phyloP scores from a whole-genome alignment of 1,140 invertebrate species.

The Mamestra configurata region DNA sequence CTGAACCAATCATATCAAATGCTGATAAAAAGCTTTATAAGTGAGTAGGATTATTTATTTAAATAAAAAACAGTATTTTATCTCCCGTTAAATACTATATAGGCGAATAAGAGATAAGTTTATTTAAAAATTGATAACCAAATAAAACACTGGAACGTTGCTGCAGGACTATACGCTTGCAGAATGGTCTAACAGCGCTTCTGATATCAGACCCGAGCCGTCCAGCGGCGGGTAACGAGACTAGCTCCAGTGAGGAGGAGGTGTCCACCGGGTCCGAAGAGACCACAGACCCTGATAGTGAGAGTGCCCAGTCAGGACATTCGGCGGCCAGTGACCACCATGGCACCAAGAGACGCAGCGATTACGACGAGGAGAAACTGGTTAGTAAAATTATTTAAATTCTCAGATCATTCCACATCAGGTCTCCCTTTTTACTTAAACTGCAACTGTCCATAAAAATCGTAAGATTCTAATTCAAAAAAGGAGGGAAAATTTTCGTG shows the following conservation, averaged over 20 bases:
- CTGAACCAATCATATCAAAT: slow-evolving; percentile 81
- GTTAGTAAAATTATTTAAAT: slow-evolving; percentile 64
- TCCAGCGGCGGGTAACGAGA: slow-evolving; percentile 62
- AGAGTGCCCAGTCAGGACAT: slow-evolving; percentile 68
- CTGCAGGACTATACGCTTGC: slow-evolving; percentile 89
- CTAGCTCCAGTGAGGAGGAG: slow-evolving; percentile 75
- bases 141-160: slow-evolving; percentile 32
- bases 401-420: neutral
- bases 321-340: slow-evolving; percentile 77
- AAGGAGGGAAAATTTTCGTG: too few relatives aligned
- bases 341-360: slow-evolving; percentile 71
- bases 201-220: slow-evolving; percentile 90
- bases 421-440: neutral
- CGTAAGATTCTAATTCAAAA: too few relatives aligned
- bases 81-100: neutral
- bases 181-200: slow-evolving; percentile 91
- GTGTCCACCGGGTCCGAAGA: slow-evolving; percentile 80
- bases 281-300: slow-evolving; percentile 78
- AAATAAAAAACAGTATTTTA: neutral
- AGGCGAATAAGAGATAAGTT: neutral
- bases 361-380: slow-evolving; percentile 84
- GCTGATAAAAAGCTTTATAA: slow-evolving; percentile 85
- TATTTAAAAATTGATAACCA: neutral
- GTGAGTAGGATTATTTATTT: slow-evolving; percentile 66
- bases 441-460: neutral